These are phyloP conservation scores for Myiopsitta monachus DNA, from an alignment of 2,113 vertebrate genomes.

Conservation along the genomic window DNA sequence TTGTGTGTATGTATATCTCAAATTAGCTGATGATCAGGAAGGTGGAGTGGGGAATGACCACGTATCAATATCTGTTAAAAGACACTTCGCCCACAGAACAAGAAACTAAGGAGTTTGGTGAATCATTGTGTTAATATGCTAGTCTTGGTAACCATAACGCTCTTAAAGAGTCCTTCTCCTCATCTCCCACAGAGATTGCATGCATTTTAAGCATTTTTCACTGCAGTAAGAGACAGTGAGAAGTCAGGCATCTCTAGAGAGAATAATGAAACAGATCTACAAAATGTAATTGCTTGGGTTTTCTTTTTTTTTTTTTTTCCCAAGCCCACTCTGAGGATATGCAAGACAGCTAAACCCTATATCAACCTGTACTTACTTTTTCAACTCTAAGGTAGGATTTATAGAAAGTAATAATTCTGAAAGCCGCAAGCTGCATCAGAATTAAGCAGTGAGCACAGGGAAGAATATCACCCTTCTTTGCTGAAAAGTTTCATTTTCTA, in stretches of 20 bases:
- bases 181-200: not conserved
- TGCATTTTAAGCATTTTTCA: not conserved
- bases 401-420: not conserved
- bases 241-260: not conserved
- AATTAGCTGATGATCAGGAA: not conserved
- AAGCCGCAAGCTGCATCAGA: not conserved
- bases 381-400: not conserved
- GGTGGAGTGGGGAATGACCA: not conserved
- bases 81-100: not conserved
- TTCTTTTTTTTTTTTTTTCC: not conserved
- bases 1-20: not conserved
- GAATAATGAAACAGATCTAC: not conserved
- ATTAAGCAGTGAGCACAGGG: not conserved
- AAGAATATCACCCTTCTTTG: not conserved
- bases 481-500: not conserved
- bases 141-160: not conserved
- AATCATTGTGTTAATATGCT: not conserved
- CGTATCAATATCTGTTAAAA: not conserved
- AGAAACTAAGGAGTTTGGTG: not conserved
- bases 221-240: not conserved
- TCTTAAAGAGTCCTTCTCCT: not conserved
- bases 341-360: not conserved
- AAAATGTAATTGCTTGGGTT: not conserved
- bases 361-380: not conserved
- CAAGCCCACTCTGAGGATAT: not conserved